Percentiles rank a stretch among this genome's conserved stretches.
phyloP scores from a whole-genome alignment of 2,797 vertebrate species.

The Oophaga sylvatica region DNA sequence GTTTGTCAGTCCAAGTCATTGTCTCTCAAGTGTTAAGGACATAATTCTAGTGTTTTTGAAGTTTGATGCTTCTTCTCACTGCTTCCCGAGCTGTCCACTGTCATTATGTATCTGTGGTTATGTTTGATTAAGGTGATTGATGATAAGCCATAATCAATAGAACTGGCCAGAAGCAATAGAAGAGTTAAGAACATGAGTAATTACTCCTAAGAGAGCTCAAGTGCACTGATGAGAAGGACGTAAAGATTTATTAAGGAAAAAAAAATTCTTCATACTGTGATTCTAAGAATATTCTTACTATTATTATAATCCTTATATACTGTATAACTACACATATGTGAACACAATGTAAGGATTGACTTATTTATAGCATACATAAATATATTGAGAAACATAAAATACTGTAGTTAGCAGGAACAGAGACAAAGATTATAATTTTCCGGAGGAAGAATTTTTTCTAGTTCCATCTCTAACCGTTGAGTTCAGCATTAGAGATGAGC shows the following conservation, averaged over 20 bases:
- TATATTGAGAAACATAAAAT: background rate
- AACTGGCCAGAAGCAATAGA: slow-evolving; percentile 27
- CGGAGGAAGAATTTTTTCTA: no score
- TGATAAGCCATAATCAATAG: slow-evolving; percentile 46
- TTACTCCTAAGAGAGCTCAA: slow-evolving; percentile 22
- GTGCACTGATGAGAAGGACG: background rate
- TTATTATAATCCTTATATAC: background rate
- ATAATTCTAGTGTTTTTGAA: background rate
- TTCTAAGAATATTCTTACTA: background rate
- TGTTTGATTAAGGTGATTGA: slow-evolving; percentile 32
- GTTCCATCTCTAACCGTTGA: no score
- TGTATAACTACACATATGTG: background rate
- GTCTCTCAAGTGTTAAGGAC: background rate
- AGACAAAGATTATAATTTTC: background rate
- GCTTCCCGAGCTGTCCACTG: background rate
- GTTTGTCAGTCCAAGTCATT: background rate
- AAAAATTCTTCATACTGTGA: background rate
- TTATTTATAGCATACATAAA: background rate
- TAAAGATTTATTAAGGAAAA: background rate
- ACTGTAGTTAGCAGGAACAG: background rate
- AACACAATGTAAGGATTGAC: background rate
- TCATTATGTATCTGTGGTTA: slow-evolving; percentile 8
- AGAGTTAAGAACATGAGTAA: slow-evolving; percentile 42
- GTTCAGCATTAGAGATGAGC: no score
- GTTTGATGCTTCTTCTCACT: background rate